Evolutionary conservation across 2,113 vertebrate genomes (phyloP), one percentile per base, ranked within the genome.

Genomic region (Tachuris rubrigastra): DNA sequence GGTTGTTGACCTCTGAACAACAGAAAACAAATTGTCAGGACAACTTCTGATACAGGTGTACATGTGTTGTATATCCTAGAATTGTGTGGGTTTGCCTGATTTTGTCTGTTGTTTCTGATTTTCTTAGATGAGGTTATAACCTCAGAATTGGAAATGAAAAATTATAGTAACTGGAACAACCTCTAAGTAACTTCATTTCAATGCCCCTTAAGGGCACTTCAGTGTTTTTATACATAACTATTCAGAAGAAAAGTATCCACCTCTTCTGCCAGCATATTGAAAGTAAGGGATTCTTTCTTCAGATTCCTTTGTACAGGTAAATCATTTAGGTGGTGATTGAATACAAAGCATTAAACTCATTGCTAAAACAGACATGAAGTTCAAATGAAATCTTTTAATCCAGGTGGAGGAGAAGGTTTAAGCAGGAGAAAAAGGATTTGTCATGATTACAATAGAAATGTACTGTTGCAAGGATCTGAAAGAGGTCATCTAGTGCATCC

Each of bases 331-430:
- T 0, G 0, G 18, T 44, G 30, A 18, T 12, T 82, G 39, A 89
- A 94, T 33, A 79, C 7, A 83, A 1, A 68, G 60, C 25, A 72
- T 72, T 78, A 89, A 89, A 85, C 7, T 46, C 33, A 42, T 35
- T 5, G 6, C 92, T 91, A 89, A 85, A 89, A 52, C 56, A 68
- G 66, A 53, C 35, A 68, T n/a, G 66, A 87, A 85, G 66, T 78
- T 85, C 44, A 91, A 87, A 79, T 31, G 6, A 87, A 83, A 93
- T 91, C 77, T 89, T 14, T 72, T 94, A 87, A 87, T 85, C 47
- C 52, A 91, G 39, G 47, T 75, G 7, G 5, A 25, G 27, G 14
- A 87, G 41, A 87, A 53, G 22, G 6, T 16, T 94, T 93, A 79
- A 41, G 13, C 55, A 47, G 39, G 27, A 82, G 42, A 16, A 89